Base-by-base conservation (phyloP, 2,113 vertebrate genomes). In the Opisthocomus hoazin region DNA sequence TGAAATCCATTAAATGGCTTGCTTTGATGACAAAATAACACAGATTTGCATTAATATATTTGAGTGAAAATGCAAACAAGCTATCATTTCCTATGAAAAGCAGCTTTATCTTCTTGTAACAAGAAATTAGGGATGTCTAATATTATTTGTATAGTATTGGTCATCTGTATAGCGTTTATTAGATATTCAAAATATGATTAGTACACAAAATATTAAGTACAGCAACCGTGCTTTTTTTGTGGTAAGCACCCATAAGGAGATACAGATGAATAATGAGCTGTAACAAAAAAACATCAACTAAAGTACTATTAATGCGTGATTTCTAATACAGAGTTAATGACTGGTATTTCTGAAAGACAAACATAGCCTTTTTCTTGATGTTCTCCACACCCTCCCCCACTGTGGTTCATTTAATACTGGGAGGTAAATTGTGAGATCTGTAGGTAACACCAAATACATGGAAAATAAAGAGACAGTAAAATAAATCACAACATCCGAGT, bases 401-500 rank as follows among this genome's bases (percentile, higher is more conserved):
- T 15, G 4, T 30, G 78, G 46, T 75, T 90, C 7, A 63, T 54
- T 27, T 23, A 22, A 14, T 50, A 36, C 15, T 36, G 57, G 19
- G 43, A n/a, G 9, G 36, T 26, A 73, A 82, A 89, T 46, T 11
- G 21, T 79, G 60, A 80, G 63, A 37, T 39, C 18, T 48, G 26
- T 50, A 78, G 32, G 34, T 69, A 75, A 61, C 30, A 5, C 4
- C 11, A 66, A 56, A 65, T 41, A 63, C 19, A 54, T 18, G 10
- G 8, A 53, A 68, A 63, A 22, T 53, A 65, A 54, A 27, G 10
- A 22, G 11, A 37, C 13, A 53, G 20, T 29, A 24, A 75, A 68
- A 84, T 19, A 26, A 29, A 21, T 30, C 5, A 14, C 13, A 34
- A 12, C 36, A 11, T 22, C 34, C 0, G 0, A 10, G 2, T 4